phyloP scores from a whole-genome alignment of 2,797 vertebrate genomes.

The Diglossa cyanea region DNA sequence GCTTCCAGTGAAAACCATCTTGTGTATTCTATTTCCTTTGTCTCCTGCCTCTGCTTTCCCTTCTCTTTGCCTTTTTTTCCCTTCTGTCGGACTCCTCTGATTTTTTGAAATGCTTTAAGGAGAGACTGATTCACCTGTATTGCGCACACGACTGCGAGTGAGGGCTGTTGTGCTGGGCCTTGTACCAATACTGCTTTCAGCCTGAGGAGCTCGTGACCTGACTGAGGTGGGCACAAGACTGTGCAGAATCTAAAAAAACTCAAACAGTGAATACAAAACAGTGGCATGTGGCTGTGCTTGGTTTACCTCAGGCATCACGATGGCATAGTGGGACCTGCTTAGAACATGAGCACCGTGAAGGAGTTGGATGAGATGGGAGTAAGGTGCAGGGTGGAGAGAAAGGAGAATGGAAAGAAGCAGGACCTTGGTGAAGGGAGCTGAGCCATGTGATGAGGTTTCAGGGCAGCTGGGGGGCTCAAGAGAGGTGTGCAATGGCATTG shows the following conservation, averaged over 20 bases:
- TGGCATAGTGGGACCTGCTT: neutral
- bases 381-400: neutral
- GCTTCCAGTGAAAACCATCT: neutral
- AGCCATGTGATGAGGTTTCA: accelerated
- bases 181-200: neutral
- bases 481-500: accelerated
- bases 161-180: neutral
- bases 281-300: neutral
- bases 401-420: neutral
- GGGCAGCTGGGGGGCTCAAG: neutral
- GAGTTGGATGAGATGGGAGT: neutral
- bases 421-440: neutral
- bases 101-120: neutral
- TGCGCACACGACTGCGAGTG: accelerated
- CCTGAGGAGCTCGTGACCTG: accelerated
- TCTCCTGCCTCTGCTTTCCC: neutral
- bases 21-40: neutral
- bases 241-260: neutral
- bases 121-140: neutral
- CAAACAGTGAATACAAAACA: neutral
- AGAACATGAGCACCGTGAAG: neutral
- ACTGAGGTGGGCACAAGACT: neutral
- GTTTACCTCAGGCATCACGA: neutral
- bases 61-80: neutral
- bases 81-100: neutral